phyloP scores from a whole-genome alignment of 2,888 invertebrate species.

The Coecobrya sp. region DNA sequence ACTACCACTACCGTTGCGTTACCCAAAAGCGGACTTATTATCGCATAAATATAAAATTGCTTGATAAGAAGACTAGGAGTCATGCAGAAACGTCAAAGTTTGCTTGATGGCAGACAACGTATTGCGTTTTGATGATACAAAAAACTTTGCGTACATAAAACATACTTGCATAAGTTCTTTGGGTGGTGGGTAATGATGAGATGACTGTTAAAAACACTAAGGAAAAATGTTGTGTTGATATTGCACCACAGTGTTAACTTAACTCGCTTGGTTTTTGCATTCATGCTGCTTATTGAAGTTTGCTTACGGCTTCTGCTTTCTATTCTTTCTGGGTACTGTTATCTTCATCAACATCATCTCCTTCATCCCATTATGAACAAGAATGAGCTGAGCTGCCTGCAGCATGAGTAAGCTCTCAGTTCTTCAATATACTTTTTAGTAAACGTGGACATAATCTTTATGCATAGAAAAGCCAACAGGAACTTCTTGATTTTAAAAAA shows the following conservation, averaged over 20 bases:
- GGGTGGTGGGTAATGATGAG: neutral
- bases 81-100: neutral
- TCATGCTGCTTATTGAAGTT: neutral
- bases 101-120: neutral
- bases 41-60: neutral
- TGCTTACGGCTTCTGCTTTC: neutral
- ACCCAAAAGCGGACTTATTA: slow-evolving; percentile 35
- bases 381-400: neutral
- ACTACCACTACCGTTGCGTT: neutral
- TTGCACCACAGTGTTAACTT: neutral
- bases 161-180: neutral
- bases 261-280: neutral
- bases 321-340: slow-evolving; percentile 38
- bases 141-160: neutral
- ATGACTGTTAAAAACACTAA: neutral
- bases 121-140: neutral
- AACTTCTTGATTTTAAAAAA: neutral
- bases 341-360: slow-evolving; percentile 39
- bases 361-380: slow-evolving; percentile 26
- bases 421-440: neutral
- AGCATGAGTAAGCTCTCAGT: slow-evolving; percentile 29
- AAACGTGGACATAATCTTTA: slow-evolving; percentile 4
- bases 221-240: neutral
- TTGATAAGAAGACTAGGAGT: neutral
- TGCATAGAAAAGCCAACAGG: neutral